Base-by-base conservation (phyloP, 2,888 invertebrate genomes). In the Leptinotarsa peninsularis region DNA sequence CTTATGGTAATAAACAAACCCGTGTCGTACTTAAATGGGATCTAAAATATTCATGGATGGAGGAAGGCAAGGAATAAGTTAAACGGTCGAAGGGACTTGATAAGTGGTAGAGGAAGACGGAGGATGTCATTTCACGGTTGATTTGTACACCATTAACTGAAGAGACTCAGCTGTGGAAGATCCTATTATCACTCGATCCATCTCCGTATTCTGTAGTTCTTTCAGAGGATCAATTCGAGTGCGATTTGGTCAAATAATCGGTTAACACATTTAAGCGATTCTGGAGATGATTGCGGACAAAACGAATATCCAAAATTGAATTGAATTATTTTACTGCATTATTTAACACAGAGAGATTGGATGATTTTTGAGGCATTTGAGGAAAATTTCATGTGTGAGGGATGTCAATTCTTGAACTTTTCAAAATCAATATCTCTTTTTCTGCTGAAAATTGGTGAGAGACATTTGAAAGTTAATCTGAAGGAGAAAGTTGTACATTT, bases 111-210 rank as follows among this genome's bases (percentile, higher is more conserved):
- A 80, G 66, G 76, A 72, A 79, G 80, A 78, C 69, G 76, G 77
- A 76, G 77, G 76, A 83, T 79, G 79, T 84, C 80, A 83, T 84
- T 83, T 82, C 80, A 80, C 80, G 81, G 75, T 81, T 83, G 82
- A 83, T 83, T 84, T 83, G 82, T 78, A 78, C 79, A 77, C 83
- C 79, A 81, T 84, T 83, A 83, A 78, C 80, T 77, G 63, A 72
- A 73, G 74, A 72, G 66, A 72, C 75, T 73, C 67, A 76, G 73
- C 69, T 73, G 58, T 63, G 66, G 70, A 72, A 76, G 71, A 71
- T 76, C 67, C 80, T 77, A 75, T 79, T 80, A 81, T 80, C 81
- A 76, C 79, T 79, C 63, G 72, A 82, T 81, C 78, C 71, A 79
- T 81, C 79, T 80, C 76, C 33, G 78, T 68, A 77, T 77, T 68